Evolutionary conservation across 2,797 vertebrate genomes (phyloP).

Genomic region (Crocidura indochinensis): DNA sequence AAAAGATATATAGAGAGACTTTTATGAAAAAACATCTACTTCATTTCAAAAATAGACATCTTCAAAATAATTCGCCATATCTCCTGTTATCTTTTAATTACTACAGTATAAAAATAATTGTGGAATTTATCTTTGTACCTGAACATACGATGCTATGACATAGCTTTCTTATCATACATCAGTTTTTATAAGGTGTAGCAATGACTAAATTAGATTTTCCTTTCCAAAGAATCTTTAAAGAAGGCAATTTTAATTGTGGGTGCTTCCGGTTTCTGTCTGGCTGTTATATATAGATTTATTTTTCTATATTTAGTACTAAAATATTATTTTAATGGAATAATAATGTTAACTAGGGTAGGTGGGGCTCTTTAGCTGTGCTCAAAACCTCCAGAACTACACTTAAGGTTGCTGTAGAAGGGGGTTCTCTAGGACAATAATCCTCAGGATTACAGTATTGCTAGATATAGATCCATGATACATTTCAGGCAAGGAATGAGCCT

Average conservation of each 20-base stretch:
- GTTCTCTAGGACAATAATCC: too few species aligned
- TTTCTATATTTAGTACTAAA: conserved; percentile 74
- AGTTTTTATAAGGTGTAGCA: background rate
- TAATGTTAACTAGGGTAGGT: background rate
- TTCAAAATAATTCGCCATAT: background rate
- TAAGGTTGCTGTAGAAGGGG: too few species aligned
- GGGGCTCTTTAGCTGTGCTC: too few species aligned
- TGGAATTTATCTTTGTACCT: conserved; percentile 16
- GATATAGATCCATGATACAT: too few species aligned
- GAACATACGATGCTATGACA: conserved; percentile 13
- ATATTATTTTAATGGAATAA: conserved; percentile 21
- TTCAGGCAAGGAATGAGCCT: too few species aligned
- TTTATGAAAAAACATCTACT: conserved; percentile 52
- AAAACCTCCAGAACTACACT: too few species aligned
- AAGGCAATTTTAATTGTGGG: background rate
- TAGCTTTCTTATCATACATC: conserved; percentile 19
- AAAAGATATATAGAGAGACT: conserved; percentile 22
- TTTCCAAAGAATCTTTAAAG: conserved; percentile 3
- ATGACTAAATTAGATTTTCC: background rate
- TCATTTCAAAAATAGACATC: background rate
- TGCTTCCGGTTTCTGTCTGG: conserved; percentile 63
- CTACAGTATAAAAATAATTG: background rate
- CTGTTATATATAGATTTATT: conserved; percentile 10
- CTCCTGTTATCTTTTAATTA: conserved; percentile 16
- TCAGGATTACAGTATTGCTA: too few species aligned